phyloP scores from a whole-genome alignment of 1,140 invertebrate genomes.

The Laupala kohalensis region DNA sequence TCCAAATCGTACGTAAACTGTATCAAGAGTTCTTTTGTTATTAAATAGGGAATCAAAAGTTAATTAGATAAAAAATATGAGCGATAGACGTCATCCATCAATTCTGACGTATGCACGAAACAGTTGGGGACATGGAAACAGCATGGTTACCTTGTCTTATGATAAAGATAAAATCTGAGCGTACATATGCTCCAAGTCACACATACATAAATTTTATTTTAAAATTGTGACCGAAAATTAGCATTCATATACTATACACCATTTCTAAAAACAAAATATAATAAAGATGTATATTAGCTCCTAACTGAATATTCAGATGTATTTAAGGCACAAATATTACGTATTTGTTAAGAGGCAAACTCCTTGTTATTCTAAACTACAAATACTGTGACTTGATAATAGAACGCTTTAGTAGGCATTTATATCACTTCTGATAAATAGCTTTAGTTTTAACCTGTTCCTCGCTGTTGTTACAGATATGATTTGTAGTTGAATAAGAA shows the following conservation, averaged over 20 bases:
- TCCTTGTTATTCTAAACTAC: neutral
- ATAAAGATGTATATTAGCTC: neutral
- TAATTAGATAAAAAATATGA: neutral
- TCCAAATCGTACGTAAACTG: too few relatives aligned
- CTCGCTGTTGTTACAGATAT: neutral
- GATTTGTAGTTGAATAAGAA: neutral
- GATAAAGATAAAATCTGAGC: neutral
- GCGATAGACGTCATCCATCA: neutral
- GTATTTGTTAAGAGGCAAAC: neutral
- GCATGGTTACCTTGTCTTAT: neutral
- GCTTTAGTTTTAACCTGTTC: neutral
- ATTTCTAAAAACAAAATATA: neutral
- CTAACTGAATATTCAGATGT: neutral
- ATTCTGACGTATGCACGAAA: neutral
- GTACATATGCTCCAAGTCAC: neutral
- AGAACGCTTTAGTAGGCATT: neutral
- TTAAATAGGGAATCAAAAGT: too few relatives aligned
- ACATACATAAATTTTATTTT: neutral
- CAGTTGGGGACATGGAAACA: too few relatives aligned
- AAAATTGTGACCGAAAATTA: neutral
- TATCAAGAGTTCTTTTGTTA: too few relatives aligned
- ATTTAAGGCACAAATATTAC: neutral
- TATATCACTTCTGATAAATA: neutral
- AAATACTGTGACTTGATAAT: neutral
- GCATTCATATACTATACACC: neutral